Evolutionary conservation across 1,140 invertebrate genomes (phyloP), one percentile per base, ranked within the genome.

Genomic region (Trichonephila clavata): DNA sequence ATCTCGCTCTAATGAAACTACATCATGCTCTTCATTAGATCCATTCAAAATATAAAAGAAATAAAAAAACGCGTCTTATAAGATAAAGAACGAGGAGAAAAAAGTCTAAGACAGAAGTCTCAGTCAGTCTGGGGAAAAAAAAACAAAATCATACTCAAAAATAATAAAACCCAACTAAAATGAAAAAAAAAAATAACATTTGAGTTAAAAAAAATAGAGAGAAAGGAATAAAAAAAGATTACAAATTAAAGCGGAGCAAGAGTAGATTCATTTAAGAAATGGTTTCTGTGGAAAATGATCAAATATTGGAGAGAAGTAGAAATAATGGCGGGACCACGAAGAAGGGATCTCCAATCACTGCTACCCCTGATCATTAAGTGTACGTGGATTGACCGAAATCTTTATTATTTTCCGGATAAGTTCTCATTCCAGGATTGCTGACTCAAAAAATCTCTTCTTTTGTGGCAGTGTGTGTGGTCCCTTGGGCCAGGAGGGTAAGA

Each of bases 261-360:
- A 83, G 71, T 77, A 59, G 81, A 83, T 83, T 83, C 81, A 83
- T 83, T 83, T 83, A 83, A 83, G 81, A 83, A 50, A 83, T 83
- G 50, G 81, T 83, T 83, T 83, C 81, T n/a, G 43, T 24, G 50
- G 81, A 83, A 83, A 83, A 83, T 83, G 81, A 83, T 83, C 81
- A 83, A 83, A 83, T 83, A 83, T 83, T 83, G 81, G 81, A 57
- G 81, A 14, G 50, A 57, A n/a, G 81, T n/a, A 39, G 14, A 32
- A 39, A 27, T 77, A 77, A 77, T 77, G 71, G 71, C 16, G 14
- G 20, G 24, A 32, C 24, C 27, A 20, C 1, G 61, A 39, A 27
- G 71, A 16, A 39, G 27, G 3, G 2, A 7, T 32, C 18, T 83
- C 57, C 50, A 83, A 83, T 83, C 81, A 83, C 39, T 50, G 81